Percentiles rank a stretch among this genome's conserved stretches.
Conservation (phyloP, 2,113 vertebrate species). For the Crypturellus undulatus region DNA sequence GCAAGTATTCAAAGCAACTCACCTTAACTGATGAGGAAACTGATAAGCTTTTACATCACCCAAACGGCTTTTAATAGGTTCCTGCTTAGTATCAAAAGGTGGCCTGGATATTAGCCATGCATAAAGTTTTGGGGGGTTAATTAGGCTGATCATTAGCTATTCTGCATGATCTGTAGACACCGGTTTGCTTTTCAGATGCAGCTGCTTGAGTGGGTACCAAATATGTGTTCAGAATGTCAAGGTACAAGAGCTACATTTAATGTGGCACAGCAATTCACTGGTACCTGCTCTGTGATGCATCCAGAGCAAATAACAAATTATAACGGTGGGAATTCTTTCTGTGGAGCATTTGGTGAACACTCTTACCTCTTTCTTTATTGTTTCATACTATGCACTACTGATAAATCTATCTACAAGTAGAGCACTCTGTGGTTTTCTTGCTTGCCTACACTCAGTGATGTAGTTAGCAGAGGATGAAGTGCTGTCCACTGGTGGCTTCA, state of each 20-base stretch:
- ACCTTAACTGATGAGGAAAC: slow-evolving; percentile 21
- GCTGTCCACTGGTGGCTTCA: not conserved
- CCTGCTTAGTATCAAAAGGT: slow-evolving; percentile 50
- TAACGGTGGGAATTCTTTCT: not conserved
- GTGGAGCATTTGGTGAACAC: not conserved
- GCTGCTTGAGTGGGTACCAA: not conserved
- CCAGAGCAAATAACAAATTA: not conserved
- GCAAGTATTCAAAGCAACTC: not conserved
- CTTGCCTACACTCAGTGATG: not conserved
- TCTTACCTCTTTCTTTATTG: not conserved
- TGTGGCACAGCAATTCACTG: not conserved
- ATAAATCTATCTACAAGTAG: not conserved
- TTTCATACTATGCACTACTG: not conserved
- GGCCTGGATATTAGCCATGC: slow-evolving; percentile 19
- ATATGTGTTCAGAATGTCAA: not conserved
- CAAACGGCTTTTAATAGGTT: slow-evolving; percentile 39
- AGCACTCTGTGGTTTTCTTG: not conserved
- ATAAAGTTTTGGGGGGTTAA: slow-evolving; percentile 61
- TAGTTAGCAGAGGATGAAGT: not conserved
- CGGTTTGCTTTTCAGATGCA: not conserved
- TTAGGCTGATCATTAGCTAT: slow-evolving; percentile 71
- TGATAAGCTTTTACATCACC: slow-evolving; percentile 43
- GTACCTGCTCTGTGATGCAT: not conserved
- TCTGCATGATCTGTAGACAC: slow-evolving; percentile 45
- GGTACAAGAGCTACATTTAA: not conserved